phyloP scores from a whole-genome alignment of 2,888 invertebrate genomes.

The Clivina fossor region DNA sequence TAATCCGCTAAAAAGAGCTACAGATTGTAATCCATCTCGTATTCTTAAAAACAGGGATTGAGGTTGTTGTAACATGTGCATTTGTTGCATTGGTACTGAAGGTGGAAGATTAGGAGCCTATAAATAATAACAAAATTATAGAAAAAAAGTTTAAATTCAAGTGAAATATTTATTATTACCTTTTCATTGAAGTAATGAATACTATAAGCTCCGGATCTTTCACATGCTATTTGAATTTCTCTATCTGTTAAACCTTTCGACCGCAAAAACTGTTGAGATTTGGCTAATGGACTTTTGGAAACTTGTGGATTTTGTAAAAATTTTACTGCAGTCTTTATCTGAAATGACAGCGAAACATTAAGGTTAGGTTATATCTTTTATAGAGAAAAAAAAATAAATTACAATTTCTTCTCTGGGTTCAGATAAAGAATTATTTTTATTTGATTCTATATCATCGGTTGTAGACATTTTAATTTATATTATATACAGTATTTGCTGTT shows the following conservation, averaged over 20 bases:
- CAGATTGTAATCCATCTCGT: slow-evolving; percentile 69
- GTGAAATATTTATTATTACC: slow-evolving; percentile 3
- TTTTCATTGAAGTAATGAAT: slow-evolving; percentile 40
- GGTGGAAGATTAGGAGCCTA: slow-evolving; percentile 21
- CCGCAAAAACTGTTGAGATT: slow-evolving; percentile 77
- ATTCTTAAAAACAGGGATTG: slow-evolving; percentile 57
- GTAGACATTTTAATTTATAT: slow-evolving; percentile 16
- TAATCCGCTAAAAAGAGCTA: slow-evolving; percentile 75
- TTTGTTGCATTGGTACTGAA: slow-evolving; percentile 19
- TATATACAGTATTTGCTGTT: neutral
- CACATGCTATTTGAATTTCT: slow-evolving; percentile 75
- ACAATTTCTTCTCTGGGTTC: slow-evolving; percentile 40
- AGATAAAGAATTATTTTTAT: slow-evolving; percentile 22
- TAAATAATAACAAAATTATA: slow-evolving; percentile 7
- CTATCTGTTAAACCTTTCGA: slow-evolving; percentile 75
- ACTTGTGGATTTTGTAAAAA: slow-evolving; percentile 88
- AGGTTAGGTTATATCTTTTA: slow-evolving; percentile 14
- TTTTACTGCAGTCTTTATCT: slow-evolving; percentile 84
- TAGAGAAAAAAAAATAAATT: slow-evolving; percentile 28
- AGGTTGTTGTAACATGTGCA: slow-evolving; percentile 36
- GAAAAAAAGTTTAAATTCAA: neutral
- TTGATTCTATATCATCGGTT: slow-evolving; percentile 14
- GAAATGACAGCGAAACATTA: slow-evolving; percentile 48
- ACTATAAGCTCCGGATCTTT: slow-evolving; percentile 59
- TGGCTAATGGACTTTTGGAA: slow-evolving; percentile 69